These are phyloP conservation scores for Rhopalosiphum padi DNA, from an alignment of 1,140 invertebrate species.

Conservation along the genomic window DNA sequence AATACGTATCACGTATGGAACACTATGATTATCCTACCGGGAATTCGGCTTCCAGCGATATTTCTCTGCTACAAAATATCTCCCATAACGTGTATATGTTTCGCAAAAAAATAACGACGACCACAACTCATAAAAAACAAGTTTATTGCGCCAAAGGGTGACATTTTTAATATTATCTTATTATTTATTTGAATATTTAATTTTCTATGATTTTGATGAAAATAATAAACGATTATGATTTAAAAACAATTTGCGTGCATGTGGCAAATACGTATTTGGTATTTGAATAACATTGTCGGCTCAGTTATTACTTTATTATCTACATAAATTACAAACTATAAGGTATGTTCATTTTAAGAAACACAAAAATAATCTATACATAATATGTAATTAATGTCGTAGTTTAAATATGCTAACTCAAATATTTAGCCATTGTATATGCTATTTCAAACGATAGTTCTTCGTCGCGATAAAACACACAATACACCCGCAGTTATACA, in stretches of 20 bases:
- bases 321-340: background rate
- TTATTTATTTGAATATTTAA: slow-evolving; percentile 9
- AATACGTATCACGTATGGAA: background rate
- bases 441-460: background rate
- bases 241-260: background rate
- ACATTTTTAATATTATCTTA: background rate
- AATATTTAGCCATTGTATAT: no score
- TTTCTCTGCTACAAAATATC: background rate
- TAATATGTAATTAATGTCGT: background rate
- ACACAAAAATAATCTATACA: background rate
- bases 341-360: background rate
- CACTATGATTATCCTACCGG: background rate
- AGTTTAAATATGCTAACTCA: background rate
- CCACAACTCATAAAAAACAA: background rate
- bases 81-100: background rate
- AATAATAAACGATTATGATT: background rate
- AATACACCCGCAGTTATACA: background rate
- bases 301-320: background rate
- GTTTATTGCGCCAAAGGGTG: background rate
- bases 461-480: background rate
- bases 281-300: background rate
- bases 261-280: background rate
- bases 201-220: background rate
- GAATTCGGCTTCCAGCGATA: background rate
- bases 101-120: background rate